A percentile compares a stretch with the other conserved stretches of the same genome.
These are phyloP conservation scores for Octopus sinensis DNA, from an alignment of 1,140 invertebrate species.

Conservation along the genomic window DNA sequence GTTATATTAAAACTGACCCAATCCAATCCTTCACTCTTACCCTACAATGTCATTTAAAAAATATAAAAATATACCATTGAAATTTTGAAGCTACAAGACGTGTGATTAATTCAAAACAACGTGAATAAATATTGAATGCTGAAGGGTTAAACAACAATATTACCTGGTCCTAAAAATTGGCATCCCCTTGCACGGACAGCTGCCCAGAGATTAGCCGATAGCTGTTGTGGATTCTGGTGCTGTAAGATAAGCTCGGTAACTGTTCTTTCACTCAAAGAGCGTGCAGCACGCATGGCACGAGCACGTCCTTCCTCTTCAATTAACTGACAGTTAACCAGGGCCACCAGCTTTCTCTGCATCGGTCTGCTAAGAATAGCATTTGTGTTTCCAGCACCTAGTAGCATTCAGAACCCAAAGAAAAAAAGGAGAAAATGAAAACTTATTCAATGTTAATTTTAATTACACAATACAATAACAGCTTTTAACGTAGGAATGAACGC, in stretches of 20 bases:
- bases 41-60: too few species aligned
- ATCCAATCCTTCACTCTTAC: too few species aligned
- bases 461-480: not conserved
- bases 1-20: too few species aligned
- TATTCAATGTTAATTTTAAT: not conserved
- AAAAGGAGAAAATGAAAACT: not conserved
- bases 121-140: too few species aligned
- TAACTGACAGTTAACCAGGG: constrained; percentile 86
- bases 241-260: constrained; percentile 92
- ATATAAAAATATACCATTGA: too few species aligned
- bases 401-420: not conserved
- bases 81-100: too few species aligned
- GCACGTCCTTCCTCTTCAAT: constrained; percentile 80
- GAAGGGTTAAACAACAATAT: not conserved
- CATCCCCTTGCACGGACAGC: constrained; percentile 93
- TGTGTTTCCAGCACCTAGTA: constrained; percentile 5
- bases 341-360: constrained; percentile 92
- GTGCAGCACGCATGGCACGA: constrained; percentile 71
- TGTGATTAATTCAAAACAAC: too few species aligned
- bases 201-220: constrained; percentile 93
- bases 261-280: constrained; percentile 88
- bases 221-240: constrained; percentile 88
- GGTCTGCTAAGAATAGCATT: constrained; percentile 71
- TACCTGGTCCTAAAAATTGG: constrained; percentile 94
- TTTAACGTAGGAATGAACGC: too few species aligned